Evolutionary conservation across 2,797 vertebrate species (phyloP).

Genomic region (Petrocephalus sullivani): DNA sequence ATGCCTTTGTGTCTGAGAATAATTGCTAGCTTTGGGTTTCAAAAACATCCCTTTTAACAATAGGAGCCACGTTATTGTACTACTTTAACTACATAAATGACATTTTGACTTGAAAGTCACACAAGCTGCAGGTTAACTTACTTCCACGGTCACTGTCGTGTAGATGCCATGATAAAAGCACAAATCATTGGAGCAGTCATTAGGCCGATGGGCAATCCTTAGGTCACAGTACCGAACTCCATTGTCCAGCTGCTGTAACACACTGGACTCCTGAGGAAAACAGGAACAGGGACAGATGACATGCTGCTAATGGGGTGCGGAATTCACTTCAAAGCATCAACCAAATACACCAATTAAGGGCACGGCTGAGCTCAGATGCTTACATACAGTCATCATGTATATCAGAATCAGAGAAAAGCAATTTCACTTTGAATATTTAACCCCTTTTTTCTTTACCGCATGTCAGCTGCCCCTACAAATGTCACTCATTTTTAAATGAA

Average conservation of each 20-base stretch:
- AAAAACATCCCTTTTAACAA: background rate
- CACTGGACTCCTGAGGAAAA: slow-evolving; percentile 59
- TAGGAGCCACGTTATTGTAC: background rate
- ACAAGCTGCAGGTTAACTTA: slow-evolving; percentile 38
- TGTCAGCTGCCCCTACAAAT: background rate
- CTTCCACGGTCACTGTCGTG: slow-evolving; percentile 80
- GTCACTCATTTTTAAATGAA: background rate
- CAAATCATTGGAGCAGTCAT: slow-evolving; percentile 68
- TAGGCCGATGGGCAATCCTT: slow-evolving; percentile 75
- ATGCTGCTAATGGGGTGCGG: background rate
- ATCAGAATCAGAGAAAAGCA: background rate
- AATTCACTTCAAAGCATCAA: background rate
- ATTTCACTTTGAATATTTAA: background rate
- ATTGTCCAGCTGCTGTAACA: slow-evolving; percentile 77
- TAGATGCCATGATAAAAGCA: slow-evolving; percentile 89
- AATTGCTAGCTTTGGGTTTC: background rate
- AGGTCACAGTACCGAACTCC: slow-evolving; percentile 88
- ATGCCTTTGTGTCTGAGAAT: background rate
- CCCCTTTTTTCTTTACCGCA: background rate
- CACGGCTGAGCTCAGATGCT: too few species aligned
- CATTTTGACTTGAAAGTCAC: background rate
- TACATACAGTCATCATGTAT: too few species aligned
- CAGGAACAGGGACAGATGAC: background rate
- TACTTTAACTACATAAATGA: background rate
- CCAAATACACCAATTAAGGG: background rate